Conservation (phyloP, 2,113 vertebrate genomes). For the Callipepla squamata region DNA sequence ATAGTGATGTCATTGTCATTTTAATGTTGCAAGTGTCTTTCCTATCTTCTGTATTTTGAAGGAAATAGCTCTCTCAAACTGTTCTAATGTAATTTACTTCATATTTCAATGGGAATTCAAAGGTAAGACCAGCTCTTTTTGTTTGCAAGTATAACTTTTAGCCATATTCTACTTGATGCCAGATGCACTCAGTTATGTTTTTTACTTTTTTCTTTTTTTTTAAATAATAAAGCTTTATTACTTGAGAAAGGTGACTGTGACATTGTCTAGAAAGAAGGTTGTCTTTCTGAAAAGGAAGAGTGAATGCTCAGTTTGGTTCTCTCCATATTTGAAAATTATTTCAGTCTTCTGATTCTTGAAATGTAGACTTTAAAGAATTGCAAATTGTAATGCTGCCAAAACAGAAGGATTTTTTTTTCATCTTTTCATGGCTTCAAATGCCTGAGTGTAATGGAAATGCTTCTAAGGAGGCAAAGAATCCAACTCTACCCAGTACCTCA, state of each 20-base stretch:
- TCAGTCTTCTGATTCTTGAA: background rate
- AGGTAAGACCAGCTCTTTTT: constrained; percentile 22
- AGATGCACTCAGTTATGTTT: background rate
- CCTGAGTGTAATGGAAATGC: background rate
- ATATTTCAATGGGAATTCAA: background rate
- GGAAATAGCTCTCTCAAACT: background rate
- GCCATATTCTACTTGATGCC: constrained; percentile 19
- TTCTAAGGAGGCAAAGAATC: background rate
- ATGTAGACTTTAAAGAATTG: background rate
- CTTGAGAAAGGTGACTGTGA: background rate
- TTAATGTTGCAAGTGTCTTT: background rate
- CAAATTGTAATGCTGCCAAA: background rate
- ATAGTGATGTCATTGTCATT: background rate
- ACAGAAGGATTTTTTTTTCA: background rate
- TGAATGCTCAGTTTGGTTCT: background rate
- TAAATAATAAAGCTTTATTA: background rate
- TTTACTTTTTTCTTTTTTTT: background rate
- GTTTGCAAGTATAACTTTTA: constrained; percentile 8
- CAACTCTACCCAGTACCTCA: background rate
- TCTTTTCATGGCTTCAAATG: background rate
- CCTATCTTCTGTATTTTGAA: background rate
- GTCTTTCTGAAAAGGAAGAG: background rate
- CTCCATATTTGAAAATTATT: background rate
- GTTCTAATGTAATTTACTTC: background rate
- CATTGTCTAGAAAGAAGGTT: background rate